A percentile compares a stretch with the other conserved stretches of the same genome.
These are phyloP conservation scores for Ptilodon capucinus DNA, from an alignment of 2,888 invertebrate genomes.

Conservation along the genomic window DNA sequence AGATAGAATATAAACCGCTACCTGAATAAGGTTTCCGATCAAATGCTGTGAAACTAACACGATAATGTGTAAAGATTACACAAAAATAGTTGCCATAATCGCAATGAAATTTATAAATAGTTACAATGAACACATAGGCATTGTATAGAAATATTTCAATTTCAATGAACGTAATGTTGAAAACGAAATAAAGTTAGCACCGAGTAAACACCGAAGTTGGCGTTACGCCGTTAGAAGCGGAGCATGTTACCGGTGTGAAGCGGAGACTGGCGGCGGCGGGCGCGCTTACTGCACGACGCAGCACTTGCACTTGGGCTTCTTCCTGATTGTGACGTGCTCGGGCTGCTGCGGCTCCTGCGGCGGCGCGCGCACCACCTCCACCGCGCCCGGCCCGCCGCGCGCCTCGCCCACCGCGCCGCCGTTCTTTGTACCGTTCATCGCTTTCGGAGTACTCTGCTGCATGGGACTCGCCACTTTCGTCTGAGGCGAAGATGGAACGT, in stretches of 20 bases:
- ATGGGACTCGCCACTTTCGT: constrained; percentile 60
- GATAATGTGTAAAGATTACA: constrained; percentile 36
- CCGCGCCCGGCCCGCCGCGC: constrained; percentile 69
- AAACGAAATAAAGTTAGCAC: constrained; percentile 66
- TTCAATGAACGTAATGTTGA: constrained; percentile 38
- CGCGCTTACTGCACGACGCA: constrained; percentile 93
- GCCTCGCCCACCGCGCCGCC: constrained; percentile 57
- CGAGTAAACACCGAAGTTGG: constrained; percentile 60
- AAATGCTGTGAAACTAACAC: constrained; percentile 29
- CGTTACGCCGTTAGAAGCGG: constrained; percentile 37
- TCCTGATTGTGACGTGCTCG: constrained; percentile 96
- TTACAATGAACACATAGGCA: constrained; percentile 45
- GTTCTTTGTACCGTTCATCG: constrained; percentile 78
- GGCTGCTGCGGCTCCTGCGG: constrained; percentile 91
- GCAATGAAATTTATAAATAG: constrained; percentile 41
- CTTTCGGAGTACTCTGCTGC: constrained; percentile 63
- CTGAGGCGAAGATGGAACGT: constrained; percentile 65
- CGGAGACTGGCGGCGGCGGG: constrained; percentile 5
- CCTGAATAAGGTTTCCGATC: constrained; percentile 20
- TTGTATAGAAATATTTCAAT: constrained; percentile 21
- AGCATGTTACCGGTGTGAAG: constrained; percentile 57
- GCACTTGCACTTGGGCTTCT: constrained; percentile 97
- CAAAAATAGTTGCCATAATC: constrained; percentile 41
- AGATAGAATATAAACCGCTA: constrained; percentile 42
- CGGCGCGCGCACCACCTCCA: constrained; percentile 89